Evolutionary conservation across 2,797 vertebrate species (phyloP).

Genomic region (Taeniopygia guttata): DNA sequence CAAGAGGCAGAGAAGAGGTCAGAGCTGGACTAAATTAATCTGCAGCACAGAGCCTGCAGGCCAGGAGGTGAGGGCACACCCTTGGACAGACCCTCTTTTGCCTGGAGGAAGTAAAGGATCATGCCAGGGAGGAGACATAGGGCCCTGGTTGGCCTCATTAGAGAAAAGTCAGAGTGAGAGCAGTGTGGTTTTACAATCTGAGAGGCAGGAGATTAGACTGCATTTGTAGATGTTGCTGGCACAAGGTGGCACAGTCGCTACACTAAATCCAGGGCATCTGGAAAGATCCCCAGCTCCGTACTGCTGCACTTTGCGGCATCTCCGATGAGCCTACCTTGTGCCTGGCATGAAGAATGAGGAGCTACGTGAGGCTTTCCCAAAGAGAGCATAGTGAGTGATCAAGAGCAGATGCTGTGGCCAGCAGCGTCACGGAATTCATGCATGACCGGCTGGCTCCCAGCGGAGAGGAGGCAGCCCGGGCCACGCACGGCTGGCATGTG

Average conservation of each 20-base stretch:
- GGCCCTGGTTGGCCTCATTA: background rate
- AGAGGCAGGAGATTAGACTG: background rate
- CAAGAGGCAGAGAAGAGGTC: background rate
- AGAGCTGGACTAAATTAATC: background rate
- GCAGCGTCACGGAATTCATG: background rate
- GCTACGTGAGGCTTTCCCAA: rapidly evolving
- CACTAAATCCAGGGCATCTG: conserved; percentile 2
- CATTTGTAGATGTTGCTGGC: conserved; percentile 23
- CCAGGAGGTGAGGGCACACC: background rate
- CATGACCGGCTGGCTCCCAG: background rate
- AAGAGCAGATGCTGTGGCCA: background rate
- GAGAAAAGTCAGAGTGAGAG: background rate
- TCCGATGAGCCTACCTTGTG: rapidly evolving
- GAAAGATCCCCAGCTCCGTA: background rate
- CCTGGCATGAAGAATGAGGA: background rate
- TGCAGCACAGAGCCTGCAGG: background rate
- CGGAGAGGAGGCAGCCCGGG: background rate
- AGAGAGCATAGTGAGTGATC: rapidly evolving
- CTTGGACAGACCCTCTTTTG: background rate
- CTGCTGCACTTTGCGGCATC: rapidly evolving
- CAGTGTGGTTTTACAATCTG: background rate
- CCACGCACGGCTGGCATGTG: rapidly evolving
- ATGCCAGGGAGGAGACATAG: rapidly evolving
- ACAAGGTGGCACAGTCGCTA: conserved; percentile 58
- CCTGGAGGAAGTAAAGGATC: background rate